Conservation (phyloP, 2,797 vertebrate genomes). For the Poeciliopsis gracilis region DNA sequence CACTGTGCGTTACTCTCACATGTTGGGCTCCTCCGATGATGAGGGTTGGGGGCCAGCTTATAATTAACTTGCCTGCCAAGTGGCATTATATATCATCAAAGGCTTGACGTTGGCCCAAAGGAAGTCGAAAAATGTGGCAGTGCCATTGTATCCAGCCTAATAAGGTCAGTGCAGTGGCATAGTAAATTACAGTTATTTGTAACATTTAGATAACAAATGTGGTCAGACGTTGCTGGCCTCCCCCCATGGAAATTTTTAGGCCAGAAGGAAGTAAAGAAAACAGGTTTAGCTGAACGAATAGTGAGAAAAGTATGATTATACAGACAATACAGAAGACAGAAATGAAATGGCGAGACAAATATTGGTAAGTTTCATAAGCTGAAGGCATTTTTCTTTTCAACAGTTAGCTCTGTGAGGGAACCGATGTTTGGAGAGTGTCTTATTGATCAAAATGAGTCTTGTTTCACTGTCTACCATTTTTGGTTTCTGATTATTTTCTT, state of each 20-base stretch:
- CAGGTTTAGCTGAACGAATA: constrained; percentile 6
- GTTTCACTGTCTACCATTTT: background rate
- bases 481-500: background rate
- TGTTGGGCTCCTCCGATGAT: constrained; percentile 77
- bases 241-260: constrained; percentile 44
- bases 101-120: constrained; percentile 78
- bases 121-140: constrained; percentile 82
- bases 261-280: constrained; percentile 12
- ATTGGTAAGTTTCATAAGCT: background rate
- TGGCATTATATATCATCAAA: constrained; percentile 88
- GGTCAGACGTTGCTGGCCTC: constrained; percentile 74
- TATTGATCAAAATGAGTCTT: background rate
- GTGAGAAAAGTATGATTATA: background rate
- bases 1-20: constrained; percentile 68
- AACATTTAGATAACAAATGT: constrained; percentile 75
- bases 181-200: constrained; percentile 89
- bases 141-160: constrained; percentile 85
- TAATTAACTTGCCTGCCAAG: constrained; percentile 95
- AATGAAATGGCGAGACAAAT: background rate
- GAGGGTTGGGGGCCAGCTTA: constrained; percentile 84
- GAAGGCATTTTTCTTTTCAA: background rate
- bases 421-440: background rate
- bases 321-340: background rate
- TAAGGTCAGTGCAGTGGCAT: constrained; percentile 87
- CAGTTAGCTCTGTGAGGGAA: background rate